A percentile compares a stretch with the other conserved stretches of the same genome.
phyloP scores from a whole-genome alignment of 2,888 invertebrate genomes.

The Chrysolina oricalcia region DNA sequence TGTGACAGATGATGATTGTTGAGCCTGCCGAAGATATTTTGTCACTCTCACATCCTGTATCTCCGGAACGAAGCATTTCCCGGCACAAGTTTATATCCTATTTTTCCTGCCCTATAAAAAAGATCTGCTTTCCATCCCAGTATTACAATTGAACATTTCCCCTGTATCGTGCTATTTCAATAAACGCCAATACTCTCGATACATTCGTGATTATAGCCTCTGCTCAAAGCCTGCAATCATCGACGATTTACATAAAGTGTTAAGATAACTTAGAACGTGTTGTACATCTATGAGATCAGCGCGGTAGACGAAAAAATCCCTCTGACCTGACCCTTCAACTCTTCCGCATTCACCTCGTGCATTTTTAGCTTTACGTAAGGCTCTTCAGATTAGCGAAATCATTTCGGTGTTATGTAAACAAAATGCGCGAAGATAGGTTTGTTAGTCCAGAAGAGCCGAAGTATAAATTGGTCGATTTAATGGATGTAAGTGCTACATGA shows the following conservation, averaged over 20 bases:
- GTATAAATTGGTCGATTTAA: too few species aligned
- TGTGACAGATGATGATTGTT: too few species aligned
- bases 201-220: background rate
- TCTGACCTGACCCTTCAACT: slow-evolving; percentile 17
- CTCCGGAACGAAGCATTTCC: too few species aligned
- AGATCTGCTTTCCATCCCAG: too few species aligned
- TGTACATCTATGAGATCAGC: background rate
- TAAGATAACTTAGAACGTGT: background rate
- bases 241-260: background rate
- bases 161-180: too few species aligned
- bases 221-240: slow-evolving; percentile 3
- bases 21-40: too few species aligned
- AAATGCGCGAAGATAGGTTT: background rate
- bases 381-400: slow-evolving; percentile 1
- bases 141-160: too few species aligned
- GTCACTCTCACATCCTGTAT: too few species aligned
- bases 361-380: slow-evolving; percentile 14
- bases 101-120: too few species aligned
- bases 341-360: slow-evolving; percentile 7
- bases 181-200: background rate
- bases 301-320: background rate
- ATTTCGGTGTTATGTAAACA: slow-evolving; percentile 17
- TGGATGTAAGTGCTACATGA: too few species aligned
- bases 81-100: too few species aligned
- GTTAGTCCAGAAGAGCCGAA: too few species aligned